Evolutionary conservation across 64 coral and sea anemone genomes (phyloP).

Genomic region (Actinia equina): DNA sequence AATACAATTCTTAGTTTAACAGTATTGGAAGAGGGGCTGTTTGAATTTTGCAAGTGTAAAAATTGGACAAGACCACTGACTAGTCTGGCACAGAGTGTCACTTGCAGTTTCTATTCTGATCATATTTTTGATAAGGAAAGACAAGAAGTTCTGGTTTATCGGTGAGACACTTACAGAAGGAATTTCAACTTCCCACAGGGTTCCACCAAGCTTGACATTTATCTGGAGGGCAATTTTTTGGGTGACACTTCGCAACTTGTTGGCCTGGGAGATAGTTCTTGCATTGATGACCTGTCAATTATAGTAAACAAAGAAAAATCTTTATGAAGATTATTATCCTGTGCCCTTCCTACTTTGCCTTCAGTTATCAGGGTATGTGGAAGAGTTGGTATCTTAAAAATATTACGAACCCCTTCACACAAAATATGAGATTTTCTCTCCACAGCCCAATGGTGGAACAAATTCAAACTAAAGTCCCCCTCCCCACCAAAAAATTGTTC

Average conservation of each 20-base stretch:
- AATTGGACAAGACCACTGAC: constrained; percentile 22
- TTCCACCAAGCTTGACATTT: constrained; percentile 94
- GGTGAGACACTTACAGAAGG: constrained; percentile 54
- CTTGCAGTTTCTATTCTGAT: background rate
- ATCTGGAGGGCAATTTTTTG: constrained; percentile 98
- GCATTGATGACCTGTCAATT: constrained; percentile 76
- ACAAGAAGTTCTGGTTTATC: background rate
- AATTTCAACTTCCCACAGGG: constrained; percentile 88
- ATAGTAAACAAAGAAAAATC: no score
- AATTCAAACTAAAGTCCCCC: no score
- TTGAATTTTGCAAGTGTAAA: constrained; percentile 23
- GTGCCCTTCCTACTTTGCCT: no score
- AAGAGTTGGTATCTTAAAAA: no score
- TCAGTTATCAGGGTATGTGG: no score
- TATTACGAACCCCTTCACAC: no score
- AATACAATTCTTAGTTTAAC: background rate
- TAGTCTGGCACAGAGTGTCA: constrained; percentile 26
- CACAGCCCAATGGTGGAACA: no score
- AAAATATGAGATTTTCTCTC: no score
- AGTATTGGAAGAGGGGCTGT: background rate
- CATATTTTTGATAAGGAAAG: background rate
- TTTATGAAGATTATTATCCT: no score
- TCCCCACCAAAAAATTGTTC: no score
- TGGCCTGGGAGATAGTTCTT: constrained; percentile 86
- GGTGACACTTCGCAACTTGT: constrained; percentile 87